Conservation (phyloP, 2,888 invertebrate species). For the Cataglyphis albicans region DNA sequence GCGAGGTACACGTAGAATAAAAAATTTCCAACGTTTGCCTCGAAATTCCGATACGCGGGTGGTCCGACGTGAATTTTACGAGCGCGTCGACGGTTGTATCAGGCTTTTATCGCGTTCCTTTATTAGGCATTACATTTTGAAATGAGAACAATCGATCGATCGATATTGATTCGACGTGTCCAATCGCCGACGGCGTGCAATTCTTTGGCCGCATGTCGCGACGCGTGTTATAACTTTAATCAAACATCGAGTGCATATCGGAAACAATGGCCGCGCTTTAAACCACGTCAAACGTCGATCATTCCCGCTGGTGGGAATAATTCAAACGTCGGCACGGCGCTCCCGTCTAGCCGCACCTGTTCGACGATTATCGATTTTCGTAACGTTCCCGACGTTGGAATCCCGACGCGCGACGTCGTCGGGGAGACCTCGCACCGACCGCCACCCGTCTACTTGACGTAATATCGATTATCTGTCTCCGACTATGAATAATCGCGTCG, state of each 20-base stretch:
- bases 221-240: slow-evolving; percentile 42
- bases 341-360: slow-evolving; percentile 71
- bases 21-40: not conserved
- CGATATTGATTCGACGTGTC: slow-evolving; percentile 25
- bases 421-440: slow-evolving; percentile 71
- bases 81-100: not conserved
- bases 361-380: slow-evolving; percentile 75
- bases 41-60: not conserved
- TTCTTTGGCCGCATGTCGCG: slow-evolving; percentile 12
- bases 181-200: not conserved
- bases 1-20: not conserved
- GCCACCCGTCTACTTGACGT: slow-evolving; percentile 74
- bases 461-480: slow-evolving; percentile 75
- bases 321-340: slow-evolving; percentile 59
- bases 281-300: slow-evolving; percentile 60
- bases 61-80: not conserved
- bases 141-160: slow-evolving; percentile 18
- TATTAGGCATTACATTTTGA: slow-evolving; percentile 24
- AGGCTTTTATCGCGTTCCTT: not conserved
- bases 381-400: slow-evolving; percentile 73
- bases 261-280: slow-evolving; percentile 50
- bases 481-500: slow-evolving; percentile 75
- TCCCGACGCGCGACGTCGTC: slow-evolving; percentile 74
- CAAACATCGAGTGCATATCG: slow-evolving; percentile 39
- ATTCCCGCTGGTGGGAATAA: slow-evolving; percentile 62